Percentiles rank a stretch among this genome's conserved stretches.
Conservation (phyloP, 1,140 invertebrate genomes). For the Theocolax elegans region DNA sequence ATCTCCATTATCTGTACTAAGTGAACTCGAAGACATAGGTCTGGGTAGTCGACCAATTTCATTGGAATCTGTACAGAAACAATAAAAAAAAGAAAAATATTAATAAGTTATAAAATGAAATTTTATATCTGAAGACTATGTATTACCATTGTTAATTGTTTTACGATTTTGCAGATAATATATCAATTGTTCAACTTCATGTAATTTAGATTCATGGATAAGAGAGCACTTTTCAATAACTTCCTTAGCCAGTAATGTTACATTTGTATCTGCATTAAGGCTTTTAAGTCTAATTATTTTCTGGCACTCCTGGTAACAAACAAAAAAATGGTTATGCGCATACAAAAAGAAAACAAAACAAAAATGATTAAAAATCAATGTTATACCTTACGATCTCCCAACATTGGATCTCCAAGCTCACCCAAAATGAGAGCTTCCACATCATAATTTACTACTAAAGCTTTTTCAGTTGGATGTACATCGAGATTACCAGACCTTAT, state of each 20-base stretch:
- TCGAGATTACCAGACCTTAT: slow-evolving; percentile 86
- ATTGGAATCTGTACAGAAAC: slow-evolving; percentile 49
- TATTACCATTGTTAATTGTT: slow-evolving; percentile 62
- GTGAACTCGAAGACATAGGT: slow-evolving; percentile 60
- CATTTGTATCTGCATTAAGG: slow-evolving; percentile 83
- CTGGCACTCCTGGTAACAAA: slow-evolving; percentile 74
- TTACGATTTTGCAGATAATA: slow-evolving; percentile 90
- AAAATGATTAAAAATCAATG: slow-evolving; percentile 23
- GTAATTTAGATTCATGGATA: slow-evolving; percentile 85
- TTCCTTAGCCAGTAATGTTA: slow-evolving; percentile 82
- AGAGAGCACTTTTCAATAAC: slow-evolving; percentile 90
- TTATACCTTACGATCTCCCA: slow-evolving; percentile 84
- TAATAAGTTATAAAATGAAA: not conserved
- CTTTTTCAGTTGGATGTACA: slow-evolving; percentile 91
- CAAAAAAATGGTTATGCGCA: slow-evolving; percentile 14
- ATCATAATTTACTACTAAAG: slow-evolving; percentile 91
- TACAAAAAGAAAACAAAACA: not conserved
- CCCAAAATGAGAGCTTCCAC: slow-evolving; percentile 87
- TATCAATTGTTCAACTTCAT: slow-evolving; percentile 91
- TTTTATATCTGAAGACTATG: slow-evolving; percentile 7
- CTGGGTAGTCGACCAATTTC: slow-evolving; percentile 52
- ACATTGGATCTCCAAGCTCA: slow-evolving; percentile 84
- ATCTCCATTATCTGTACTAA: slow-evolving; percentile 55
- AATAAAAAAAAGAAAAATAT: slow-evolving; percentile 4
- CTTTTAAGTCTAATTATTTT: slow-evolving; percentile 88